Evolutionary conservation across 2,888 invertebrate genomes (phyloP).

Genomic region (Troilus luridus): DNA sequence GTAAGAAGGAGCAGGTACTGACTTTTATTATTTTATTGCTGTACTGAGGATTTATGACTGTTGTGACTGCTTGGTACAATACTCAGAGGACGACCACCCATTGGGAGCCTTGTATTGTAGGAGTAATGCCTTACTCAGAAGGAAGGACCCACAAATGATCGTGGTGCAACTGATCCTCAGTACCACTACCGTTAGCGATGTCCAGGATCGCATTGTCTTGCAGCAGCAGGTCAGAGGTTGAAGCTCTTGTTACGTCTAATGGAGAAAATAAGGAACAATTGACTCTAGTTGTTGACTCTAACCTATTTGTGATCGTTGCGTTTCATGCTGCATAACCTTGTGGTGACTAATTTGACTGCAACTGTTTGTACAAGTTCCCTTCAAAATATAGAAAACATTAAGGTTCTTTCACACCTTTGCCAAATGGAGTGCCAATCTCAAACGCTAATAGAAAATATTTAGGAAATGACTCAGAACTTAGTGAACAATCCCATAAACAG

Average conservation of each 20-base stretch:
- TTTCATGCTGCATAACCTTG: background rate
- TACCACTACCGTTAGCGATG: background rate
- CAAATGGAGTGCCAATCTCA: no score
- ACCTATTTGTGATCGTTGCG: background rate
- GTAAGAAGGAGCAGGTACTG: slow-evolving; percentile 4
- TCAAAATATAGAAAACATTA: no score
- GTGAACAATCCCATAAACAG: no score
- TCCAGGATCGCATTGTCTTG: background rate
- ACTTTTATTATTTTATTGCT: slow-evolving; percentile 34
- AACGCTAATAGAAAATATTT: no score
- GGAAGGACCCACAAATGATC: background rate
- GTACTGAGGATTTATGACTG: slow-evolving; percentile 8
- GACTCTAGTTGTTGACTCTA: background rate
- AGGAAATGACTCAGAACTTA: no score
- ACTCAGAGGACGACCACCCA: slow-evolving; percentile 17
- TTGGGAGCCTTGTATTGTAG: background rate
- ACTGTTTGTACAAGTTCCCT: no score
- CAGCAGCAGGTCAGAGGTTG: background rate
- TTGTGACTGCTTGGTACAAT: slow-evolving; percentile 14
- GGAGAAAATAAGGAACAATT: background rate
- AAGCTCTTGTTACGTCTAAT: background rate
- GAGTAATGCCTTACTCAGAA: slow-evolving; percentile 51
- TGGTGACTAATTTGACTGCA: no score
- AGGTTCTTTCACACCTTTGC: no score
- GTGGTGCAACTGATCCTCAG: background rate